Evolutionary conservation across 1,140 invertebrate species (phyloP), one percentile per base, ranked within the genome.

Genomic region (Drepana arcuata): DNA sequence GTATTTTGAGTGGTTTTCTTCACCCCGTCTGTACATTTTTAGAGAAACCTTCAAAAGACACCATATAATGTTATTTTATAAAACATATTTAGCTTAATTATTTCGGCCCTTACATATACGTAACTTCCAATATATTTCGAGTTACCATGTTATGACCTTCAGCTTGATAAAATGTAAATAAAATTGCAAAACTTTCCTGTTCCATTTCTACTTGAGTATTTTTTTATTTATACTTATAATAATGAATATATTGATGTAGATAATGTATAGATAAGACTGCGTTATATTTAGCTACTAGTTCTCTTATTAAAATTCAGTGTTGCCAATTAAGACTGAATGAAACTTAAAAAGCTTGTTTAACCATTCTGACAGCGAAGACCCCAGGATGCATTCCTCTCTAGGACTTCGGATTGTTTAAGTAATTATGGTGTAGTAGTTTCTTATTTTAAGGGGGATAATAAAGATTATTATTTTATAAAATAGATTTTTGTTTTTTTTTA

Each of bases 1-100:
- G 64, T 57, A 63, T 68, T 77, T 78, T 81, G 69, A 69, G 66
- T 36, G 73, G 73, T 74, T 72, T 59, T 72, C 71, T 66, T 72
- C 41, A 48, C 51, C 41, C 29, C 30, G 27, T 49, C 53, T 81
- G 77, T 81, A 81, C 31, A 81, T 81, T 80, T 36, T 64, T 55
- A 41, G 51, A 70, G 71, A 52, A 55, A 69, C 73, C 71, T 68
- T 73, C 71, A 74, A 72, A 53, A 69, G 58, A 55, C 41, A 70
- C 72, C 70, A 49, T 46, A 65, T 60, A 53, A 50, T 42, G 31
- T 54, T 50, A 54, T 36, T 65, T 63, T n/a, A n/a, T n/a, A n/a
- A n/a, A n/a, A n/a, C n/a, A 48, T 46, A 36, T 15, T 65, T 57
- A 56, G 39, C 41, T 42, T 52, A 42, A 51, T 49, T 39, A 39